Percentiles rank a stretch among this genome's conserved stretches.
These are phyloP conservation scores for Glyptemys insculpta DNA, from an alignment of 2,797 vertebrate genomes.

Conservation along the genomic window DNA sequence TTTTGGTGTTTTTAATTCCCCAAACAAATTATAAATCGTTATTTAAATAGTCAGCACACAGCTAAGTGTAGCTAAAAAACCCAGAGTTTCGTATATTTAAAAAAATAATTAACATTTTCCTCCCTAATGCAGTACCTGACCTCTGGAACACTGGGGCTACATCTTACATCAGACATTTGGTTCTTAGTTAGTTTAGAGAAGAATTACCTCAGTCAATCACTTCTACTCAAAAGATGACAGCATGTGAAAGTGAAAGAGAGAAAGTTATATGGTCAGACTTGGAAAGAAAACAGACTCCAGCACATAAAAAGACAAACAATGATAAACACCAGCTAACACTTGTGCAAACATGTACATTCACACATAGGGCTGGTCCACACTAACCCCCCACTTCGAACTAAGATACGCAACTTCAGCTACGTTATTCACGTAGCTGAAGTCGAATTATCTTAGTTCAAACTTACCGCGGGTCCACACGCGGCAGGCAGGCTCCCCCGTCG, in stretches of 20 bases:
- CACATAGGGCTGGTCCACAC: too few relatives aligned
- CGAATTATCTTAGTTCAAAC: too few relatives aligned
- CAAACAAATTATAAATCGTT: background rate
- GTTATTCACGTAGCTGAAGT: too few relatives aligned
- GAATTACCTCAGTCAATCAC: conserved; percentile 73
- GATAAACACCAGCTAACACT: background rate
- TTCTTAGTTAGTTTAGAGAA: conserved; percentile 52
- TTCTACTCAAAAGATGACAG: conserved; percentile 71
- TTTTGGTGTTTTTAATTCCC: background rate
- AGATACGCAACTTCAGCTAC: too few relatives aligned
- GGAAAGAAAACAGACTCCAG: conserved; percentile 32
- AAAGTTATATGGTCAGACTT: conserved; percentile 55
- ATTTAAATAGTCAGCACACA: background rate
- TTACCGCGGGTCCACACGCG: too few relatives aligned
- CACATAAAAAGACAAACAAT: background rate
- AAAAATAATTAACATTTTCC: background rate
- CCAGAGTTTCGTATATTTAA: fast-evolving
- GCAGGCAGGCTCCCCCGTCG: too few relatives aligned
- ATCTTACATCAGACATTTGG: background rate
- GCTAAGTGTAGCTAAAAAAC: background rate
- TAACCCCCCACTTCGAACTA: too few relatives aligned
- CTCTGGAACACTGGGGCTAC: background rate
- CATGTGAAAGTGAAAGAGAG: conserved; percentile 71
- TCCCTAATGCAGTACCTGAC: background rate
- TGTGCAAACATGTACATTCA: background rate